Conservation (phyloP, 1,140 invertebrate species). For the Pygmarrhopalites habei region DNA sequence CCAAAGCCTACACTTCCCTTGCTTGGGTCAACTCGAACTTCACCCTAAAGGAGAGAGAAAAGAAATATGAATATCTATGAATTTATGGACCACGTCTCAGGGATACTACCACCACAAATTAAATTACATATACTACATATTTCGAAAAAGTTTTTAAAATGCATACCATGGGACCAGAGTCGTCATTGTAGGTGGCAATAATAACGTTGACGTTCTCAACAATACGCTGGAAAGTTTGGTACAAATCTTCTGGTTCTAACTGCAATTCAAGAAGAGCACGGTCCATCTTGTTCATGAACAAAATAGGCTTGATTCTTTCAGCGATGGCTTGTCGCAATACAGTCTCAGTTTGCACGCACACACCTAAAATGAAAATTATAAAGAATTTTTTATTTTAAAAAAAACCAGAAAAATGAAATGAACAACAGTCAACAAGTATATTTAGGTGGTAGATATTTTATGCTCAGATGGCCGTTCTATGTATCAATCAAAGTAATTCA, state of each 20-base stretch:
- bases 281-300: constrained; percentile 99
- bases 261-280: constrained; percentile 91
- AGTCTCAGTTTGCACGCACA: constrained; percentile 98
- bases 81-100: too few relatives aligned
- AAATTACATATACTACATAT: too few relatives aligned
- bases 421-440: too few relatives aligned
- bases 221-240: constrained; percentile 99
- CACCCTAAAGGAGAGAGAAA: too few relatives aligned
- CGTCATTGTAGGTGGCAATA: constrained; percentile 97
- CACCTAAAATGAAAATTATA: constrained; percentile 67
- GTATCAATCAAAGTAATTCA: too few relatives aligned
- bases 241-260: constrained; percentile 90
- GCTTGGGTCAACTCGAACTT: constrained; percentile 90
- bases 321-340: constrained; percentile 97
- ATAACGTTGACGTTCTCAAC: constrained; percentile 99
- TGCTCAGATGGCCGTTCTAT: too few relatives aligned
- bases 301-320: constrained; percentile 96
- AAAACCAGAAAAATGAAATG: constrained; percentile 3
- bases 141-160: too few relatives aligned
- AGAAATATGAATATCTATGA: too few relatives aligned
- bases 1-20: constrained; percentile 99
- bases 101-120: too few relatives aligned
- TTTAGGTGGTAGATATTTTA: too few relatives aligned
- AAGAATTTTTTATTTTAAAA: too few relatives aligned
- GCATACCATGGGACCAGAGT: constrained; percentile 98